phyloP scores from a whole-genome alignment of 1,140 invertebrate species.

The Brachionus calyciflorus region DNA sequence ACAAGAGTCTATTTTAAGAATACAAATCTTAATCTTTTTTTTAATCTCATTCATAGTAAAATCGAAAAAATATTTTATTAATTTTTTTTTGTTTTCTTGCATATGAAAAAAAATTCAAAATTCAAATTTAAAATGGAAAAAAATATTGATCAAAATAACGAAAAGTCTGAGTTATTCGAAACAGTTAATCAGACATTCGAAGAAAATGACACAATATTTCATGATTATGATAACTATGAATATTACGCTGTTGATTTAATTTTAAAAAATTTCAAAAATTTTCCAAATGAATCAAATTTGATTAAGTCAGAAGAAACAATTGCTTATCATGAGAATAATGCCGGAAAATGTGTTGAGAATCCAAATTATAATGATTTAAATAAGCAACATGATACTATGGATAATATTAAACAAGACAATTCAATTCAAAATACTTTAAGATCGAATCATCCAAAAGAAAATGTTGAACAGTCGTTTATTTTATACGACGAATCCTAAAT shows the following conservation, averaged over 20 bases:
- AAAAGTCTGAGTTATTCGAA: background rate
- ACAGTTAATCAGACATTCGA: background rate
- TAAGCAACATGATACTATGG: too few species aligned
- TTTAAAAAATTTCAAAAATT: conserved; percentile 11
- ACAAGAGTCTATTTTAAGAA: too few species aligned
- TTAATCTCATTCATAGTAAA: too few species aligned
- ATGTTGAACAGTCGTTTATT: conserved; percentile 25
- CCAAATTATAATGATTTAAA: too few species aligned
- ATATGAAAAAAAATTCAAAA: background rate
- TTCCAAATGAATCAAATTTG: background rate
- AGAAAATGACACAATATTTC: background rate
- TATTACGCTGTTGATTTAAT: conserved; percentile 35
- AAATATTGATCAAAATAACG: background rate
- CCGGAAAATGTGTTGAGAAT: too few species aligned
- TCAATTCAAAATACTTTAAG: too few species aligned
- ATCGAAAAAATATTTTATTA: too few species aligned
- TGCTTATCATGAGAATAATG: background rate
- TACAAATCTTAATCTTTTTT: too few species aligned
- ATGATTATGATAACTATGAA: conserved; percentile 46
- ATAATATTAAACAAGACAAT: too few species aligned
- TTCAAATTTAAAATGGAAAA: background rate
- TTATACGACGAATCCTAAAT: conserved; percentile 35
- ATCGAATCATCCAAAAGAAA: background rate
- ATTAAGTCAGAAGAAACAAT: background rate
- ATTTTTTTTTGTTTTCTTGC: too few species aligned